These are phyloP conservation scores for Eublepharis macularius DNA, from an alignment of 2,113 vertebrate genomes.

Conservation along the genomic window DNA sequence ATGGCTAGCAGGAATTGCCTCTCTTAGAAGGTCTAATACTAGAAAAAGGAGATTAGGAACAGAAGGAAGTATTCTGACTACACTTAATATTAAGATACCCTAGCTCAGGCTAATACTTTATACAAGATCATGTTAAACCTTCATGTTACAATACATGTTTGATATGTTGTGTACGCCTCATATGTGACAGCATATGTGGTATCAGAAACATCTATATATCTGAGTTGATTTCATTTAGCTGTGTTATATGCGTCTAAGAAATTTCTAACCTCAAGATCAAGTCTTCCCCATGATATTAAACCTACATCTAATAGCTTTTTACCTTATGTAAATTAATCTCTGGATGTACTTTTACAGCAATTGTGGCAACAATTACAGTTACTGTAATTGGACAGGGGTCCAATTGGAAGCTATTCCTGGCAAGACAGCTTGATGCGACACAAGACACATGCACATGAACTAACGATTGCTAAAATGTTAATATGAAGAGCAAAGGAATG, in stretches of 20 bases:
- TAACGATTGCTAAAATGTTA: neutral
- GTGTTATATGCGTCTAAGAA: neutral
- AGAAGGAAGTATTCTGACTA: neutral
- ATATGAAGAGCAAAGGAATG: neutral
- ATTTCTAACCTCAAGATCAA: neutral
- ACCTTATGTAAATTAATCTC: neutral
- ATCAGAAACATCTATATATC: too few relatives aligned
- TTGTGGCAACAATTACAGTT: neutral
- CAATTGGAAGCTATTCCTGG: neutral
- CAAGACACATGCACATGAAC: neutral
- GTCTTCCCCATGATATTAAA: neutral
- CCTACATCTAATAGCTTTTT: neutral
- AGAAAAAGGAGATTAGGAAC: neutral
- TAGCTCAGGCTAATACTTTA: too few relatives aligned
- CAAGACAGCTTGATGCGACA: neutral
- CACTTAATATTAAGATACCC: too few relatives aligned
- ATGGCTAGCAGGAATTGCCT: neutral
- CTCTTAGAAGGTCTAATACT: neutral
- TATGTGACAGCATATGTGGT: too few relatives aligned
- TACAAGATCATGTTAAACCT: too few relatives aligned
- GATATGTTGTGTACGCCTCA: too few relatives aligned
- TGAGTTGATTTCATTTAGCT: neutral
- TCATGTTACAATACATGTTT: too few relatives aligned
- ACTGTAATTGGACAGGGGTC: neutral
- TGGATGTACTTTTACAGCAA: neutral